These are phyloP conservation scores for Arrhamphus sclerolepis DNA, from an alignment of 2,797 vertebrate species.

Conservation along the genomic window DNA sequence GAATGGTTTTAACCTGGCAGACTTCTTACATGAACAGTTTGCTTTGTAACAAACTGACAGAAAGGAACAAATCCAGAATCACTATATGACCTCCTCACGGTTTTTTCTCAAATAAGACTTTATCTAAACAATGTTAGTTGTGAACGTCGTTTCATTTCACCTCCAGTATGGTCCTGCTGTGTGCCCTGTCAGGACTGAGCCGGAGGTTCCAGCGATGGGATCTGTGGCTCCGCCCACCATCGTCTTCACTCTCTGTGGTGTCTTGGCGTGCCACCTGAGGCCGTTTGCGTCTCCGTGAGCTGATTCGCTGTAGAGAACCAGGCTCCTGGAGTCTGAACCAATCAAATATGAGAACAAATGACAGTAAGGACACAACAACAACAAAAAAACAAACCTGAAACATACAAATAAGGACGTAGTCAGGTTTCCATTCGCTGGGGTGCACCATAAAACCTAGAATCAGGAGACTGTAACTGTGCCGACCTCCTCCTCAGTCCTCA, in stretches of 20 bases:
- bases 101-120: no score
- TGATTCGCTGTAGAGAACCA: conserved; percentile 81
- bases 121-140: no score
- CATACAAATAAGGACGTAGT: not conserved
- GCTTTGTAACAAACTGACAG: no score
- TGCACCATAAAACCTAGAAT: no score
- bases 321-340: conserved; percentile 75
- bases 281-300: conserved; percentile 80
- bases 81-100: no score
- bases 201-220: conserved; percentile 82
- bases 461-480: no score
- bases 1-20: not conserved
- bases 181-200: conserved; percentile 78
- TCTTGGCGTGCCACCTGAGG: conserved; percentile 79
- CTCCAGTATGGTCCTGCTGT: conserved; percentile 81
- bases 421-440: no score
- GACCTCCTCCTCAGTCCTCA: no score
- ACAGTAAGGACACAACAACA: not conserved
- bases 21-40: not conserved
- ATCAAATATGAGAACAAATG: conserved; percentile 24
- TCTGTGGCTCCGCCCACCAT: conserved; percentile 76
- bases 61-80: no score
- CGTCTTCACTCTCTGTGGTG: conserved; percentile 85
- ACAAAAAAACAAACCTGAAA: not conserved
- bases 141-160: conserved; percentile 26